These are phyloP conservation scores for Sebastes schlegelii DNA, from an alignment of 2,113 vertebrate genomes.

Conservation along the genomic window DNA sequence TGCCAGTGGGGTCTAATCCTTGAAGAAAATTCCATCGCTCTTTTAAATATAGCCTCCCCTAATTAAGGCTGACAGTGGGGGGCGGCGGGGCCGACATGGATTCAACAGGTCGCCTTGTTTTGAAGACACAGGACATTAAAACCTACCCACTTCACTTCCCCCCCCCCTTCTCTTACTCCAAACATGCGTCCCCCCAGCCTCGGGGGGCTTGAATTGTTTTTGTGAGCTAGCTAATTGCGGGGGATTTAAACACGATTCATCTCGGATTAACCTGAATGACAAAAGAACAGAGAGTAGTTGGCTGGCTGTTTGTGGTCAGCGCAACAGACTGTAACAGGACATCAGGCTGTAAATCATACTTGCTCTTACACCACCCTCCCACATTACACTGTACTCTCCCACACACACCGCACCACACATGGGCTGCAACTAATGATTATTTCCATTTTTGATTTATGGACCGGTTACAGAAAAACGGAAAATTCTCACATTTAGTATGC, in stretches of 20 bases:
- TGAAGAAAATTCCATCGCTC: slow-evolving; percentile 61
- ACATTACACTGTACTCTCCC: not conserved
- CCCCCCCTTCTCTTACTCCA: not conserved
- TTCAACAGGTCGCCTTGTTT: slow-evolving; percentile 63
- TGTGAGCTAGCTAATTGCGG: slow-evolving; percentile 67
- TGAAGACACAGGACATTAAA: slow-evolving; percentile 47
- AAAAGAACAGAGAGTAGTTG: slow-evolving; percentile 58
- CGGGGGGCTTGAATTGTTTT: slow-evolving; percentile 40
- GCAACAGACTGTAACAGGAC: slow-evolving; percentile 34
- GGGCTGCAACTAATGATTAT: not conserved
- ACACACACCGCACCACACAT: not conserved
- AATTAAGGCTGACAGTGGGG: slow-evolving; percentile 64
- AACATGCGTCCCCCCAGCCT: slow-evolving; percentile 25
- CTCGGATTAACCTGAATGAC: slow-evolving; percentile 71
- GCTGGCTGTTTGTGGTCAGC: slow-evolving; percentile 48
- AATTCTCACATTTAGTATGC: not conserved
- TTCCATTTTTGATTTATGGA: not conserved
- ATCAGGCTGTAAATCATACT: slow-evolving; percentile 35
- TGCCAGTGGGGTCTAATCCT: slow-evolving; percentile 58
- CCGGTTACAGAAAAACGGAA: not conserved
- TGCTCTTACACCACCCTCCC: slow-evolving; percentile 1
- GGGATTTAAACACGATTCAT: slow-evolving; percentile 66
- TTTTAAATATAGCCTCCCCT: slow-evolving; percentile 69
- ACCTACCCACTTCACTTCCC: not conserved
- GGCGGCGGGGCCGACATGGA: slow-evolving; percentile 21